phyloP scores from a whole-genome alignment of 2,888 invertebrate species.

The Clostera curtula region DNA sequence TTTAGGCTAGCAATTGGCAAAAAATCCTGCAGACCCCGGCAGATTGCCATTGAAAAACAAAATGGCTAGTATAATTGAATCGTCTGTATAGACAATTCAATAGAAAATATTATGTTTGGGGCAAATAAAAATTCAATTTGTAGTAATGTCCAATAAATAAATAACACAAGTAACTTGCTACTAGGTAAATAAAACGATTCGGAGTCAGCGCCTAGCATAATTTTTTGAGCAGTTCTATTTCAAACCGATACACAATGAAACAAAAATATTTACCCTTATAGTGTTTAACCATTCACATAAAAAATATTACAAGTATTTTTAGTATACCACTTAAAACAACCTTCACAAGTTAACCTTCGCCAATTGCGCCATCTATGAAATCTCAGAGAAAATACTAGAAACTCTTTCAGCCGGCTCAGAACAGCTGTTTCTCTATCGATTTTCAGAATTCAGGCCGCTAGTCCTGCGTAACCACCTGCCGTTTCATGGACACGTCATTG shows the following conservation, averaged over 20 bases:
- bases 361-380: conserved; percentile 40
- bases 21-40: too few relatives aligned
- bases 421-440: conserved; percentile 64
- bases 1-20: too few relatives aligned
- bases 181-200: conserved; percentile 11
- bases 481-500: conserved; percentile 26
- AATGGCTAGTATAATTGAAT: too few relatives aligned
- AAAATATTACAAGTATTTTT: not conserved
- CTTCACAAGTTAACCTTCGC: too few relatives aligned
- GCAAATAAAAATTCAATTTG: too few relatives aligned
- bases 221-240: not conserved
- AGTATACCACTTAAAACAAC: not conserved
- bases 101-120: too few relatives aligned
- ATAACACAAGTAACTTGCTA: too few relatives aligned
- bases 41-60: too few relatives aligned
- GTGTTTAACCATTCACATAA: too few relatives aligned
- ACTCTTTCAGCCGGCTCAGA: conserved; percentile 13
- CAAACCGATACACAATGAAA: not conserved
- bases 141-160: too few relatives aligned
- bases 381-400: conserved; percentile 2
- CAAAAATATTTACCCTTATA: not conserved
- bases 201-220: not conserved
- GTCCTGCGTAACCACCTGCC: conserved; percentile 45
- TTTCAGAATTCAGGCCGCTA: conserved; percentile 41
- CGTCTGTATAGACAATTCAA: too few relatives aligned